phyloP scores from a whole-genome alignment of 2,888 invertebrate genomes.

The Ectemnius continuus region DNA sequence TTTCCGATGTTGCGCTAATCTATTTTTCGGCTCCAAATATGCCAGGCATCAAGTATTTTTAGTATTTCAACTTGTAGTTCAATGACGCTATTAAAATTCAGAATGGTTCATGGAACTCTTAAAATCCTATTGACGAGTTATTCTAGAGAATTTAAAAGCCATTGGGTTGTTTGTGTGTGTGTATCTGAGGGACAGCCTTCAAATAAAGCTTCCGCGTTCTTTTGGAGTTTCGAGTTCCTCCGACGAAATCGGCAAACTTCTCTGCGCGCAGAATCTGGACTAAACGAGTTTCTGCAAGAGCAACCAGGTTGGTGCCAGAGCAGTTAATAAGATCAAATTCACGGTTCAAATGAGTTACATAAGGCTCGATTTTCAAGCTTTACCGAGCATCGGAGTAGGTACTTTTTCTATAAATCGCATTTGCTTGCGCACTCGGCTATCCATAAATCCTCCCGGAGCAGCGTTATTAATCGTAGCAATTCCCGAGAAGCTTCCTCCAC shows the following conservation, averaged over 20 bases:
- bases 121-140: too few relatives aligned
- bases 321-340: constrained; percentile 29
- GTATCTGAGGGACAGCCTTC: too few relatives aligned
- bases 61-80: too few relatives aligned
- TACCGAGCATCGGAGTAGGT: not conserved
- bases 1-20: too few relatives aligned
- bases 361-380: constrained; percentile 12
- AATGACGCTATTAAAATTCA: too few relatives aligned
- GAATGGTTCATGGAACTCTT: too few relatives aligned
- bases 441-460: constrained; percentile 26
- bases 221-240: constrained; percentile 7
- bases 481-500: constrained; percentile 48
- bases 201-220: too few relatives aligned
- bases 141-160: too few relatives aligned
- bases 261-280: not conserved
- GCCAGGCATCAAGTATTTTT: too few relatives aligned
- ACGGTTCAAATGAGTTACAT: constrained; percentile 13
- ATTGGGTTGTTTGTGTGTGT: too few relatives aligned
- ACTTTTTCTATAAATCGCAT: constrained; percentile 32
- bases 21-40: too few relatives aligned
- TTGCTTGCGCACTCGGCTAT: constrained; percentile 10
- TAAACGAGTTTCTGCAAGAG: constrained; percentile 1
- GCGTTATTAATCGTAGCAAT: constrained; percentile 38
- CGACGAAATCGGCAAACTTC: too few relatives aligned
- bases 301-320: not conserved